phyloP scores from a whole-genome alignment of 23 tunicate species.

The Trididemnum miniatum region DNA sequence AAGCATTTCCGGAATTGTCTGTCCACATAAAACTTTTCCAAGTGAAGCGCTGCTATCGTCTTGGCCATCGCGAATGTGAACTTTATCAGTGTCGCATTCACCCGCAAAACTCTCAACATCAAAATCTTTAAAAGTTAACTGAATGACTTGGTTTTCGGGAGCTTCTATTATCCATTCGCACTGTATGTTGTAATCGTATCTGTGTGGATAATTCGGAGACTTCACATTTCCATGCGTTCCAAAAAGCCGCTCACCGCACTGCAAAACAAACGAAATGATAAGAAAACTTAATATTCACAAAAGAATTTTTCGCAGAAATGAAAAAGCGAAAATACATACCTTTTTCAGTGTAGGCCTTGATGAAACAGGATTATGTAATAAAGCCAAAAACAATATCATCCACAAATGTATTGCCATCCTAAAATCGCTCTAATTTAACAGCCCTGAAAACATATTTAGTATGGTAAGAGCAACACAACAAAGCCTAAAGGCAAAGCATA shows the following conservation, averaged over 20 bases:
- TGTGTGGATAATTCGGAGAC: slow-evolving; percentile 40
- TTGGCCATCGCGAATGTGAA: slow-evolving; percentile 16
- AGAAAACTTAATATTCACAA: no score
- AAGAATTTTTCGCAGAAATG: no score
- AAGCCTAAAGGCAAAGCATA: no score
- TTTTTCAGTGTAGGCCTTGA: no score
- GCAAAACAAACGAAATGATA: no score
- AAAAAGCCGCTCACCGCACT: slow-evolving; percentile 37
- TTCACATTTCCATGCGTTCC: neutral
- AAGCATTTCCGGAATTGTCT: slow-evolving; percentile 27
- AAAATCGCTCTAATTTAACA: no score
- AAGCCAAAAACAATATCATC: no score
- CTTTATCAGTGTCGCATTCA: slow-evolving; percentile 23
- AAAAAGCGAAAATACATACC: no score
- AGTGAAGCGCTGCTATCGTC: slow-evolving; percentile 20
- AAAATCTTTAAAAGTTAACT: slow-evolving; percentile 22
- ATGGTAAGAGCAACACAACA: no score
- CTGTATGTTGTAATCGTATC: neutral
- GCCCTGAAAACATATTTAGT: no score
- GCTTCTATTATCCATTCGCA: slow-evolving; percentile 55
- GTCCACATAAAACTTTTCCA: slow-evolving; percentile 31
- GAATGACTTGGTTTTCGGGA: neutral
- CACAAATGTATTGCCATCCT: no score
- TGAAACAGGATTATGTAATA: no score
- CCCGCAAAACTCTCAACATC: slow-evolving; percentile 24